These are phyloP conservation scores for Acipenser ruthenus DNA, from an alignment of 2,797 vertebrate genomes.

Conservation along the genomic window DNA sequence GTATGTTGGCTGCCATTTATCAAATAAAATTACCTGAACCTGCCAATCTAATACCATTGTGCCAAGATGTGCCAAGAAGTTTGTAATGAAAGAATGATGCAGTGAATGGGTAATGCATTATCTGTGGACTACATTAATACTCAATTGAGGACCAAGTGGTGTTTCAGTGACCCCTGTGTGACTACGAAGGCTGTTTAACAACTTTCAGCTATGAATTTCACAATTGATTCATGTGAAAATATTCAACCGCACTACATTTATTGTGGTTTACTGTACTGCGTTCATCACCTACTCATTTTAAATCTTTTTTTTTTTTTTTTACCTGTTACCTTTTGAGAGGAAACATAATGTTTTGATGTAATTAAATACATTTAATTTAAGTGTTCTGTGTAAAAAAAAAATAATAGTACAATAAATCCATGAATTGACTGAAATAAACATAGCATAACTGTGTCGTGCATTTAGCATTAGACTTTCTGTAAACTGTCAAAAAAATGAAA, in stretches of 20 bases:
- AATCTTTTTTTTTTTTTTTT: constrained; percentile 33
- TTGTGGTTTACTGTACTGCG: constrained; percentile 5
- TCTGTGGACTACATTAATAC: neutral
- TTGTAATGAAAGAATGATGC: neutral
- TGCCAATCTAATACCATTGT: constrained; percentile 36
- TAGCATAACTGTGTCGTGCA: constrained; percentile 2
- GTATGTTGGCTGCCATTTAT: constrained; percentile 6
- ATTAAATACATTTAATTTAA: constrained; percentile 20
- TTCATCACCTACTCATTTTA: constrained; percentile 33
- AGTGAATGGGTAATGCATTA: constrained; percentile 4
- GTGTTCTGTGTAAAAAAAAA: constrained; percentile 23
- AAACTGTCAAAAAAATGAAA: constrained; percentile 14
- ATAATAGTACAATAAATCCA: constrained; percentile 19
- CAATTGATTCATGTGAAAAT: constrained; percentile 9
- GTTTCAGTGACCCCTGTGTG: constrained; percentile 7
- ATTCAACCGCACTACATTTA: neutral
- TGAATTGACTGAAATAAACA: constrained; percentile 14
- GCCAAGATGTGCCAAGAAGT: constrained; percentile 19
- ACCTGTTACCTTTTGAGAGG: constrained; percentile 11
- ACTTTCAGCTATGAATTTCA: constrained; percentile 9
- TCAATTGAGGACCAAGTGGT: neutral
- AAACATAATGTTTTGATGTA: constrained; percentile 26
- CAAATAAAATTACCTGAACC: constrained; percentile 37
- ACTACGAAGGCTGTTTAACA: constrained; percentile 10
- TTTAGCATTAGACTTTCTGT: constrained; percentile 18